Conservation (phyloP, 2,888 invertebrate species). For the Dorcus parallelipipedus region DNA sequence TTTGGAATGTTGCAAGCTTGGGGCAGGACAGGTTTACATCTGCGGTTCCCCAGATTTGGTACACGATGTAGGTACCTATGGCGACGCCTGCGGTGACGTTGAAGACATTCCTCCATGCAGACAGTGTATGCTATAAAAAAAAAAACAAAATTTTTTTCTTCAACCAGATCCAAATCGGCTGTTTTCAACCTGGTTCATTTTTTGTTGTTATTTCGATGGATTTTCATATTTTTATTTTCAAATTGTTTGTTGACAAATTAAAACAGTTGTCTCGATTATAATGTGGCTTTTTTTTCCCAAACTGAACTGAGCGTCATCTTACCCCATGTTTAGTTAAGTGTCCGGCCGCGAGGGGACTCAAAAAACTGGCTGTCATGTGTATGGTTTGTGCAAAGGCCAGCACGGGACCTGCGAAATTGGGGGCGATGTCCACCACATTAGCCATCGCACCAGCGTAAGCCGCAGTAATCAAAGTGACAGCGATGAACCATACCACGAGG, state of each 20-base stretch:
- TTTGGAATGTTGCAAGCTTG: neutral
- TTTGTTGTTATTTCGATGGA: no score
- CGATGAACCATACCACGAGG: constrained; percentile 64
- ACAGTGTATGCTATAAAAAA: constrained; percentile 41
- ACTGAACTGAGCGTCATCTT: constrained; percentile 32
- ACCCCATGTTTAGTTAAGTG: constrained; percentile 59
- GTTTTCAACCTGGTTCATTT: no score
- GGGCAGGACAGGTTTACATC: constrained; percentile 47
- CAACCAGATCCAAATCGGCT: no score
- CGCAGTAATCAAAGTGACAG: constrained; percentile 68
- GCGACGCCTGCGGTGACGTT: constrained; percentile 59
- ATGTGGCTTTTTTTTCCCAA: neutral
- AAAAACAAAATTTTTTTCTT: neutral
- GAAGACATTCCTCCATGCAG: constrained; percentile 65
- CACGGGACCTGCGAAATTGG: constrained; percentile 73
- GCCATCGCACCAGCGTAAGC: constrained; percentile 75
- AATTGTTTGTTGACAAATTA: no score
- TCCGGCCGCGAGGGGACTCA: constrained; percentile 65
- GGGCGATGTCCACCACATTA: constrained; percentile 72
- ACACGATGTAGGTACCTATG: constrained; percentile 60
- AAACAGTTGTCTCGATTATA: neutral
- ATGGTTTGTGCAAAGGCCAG: constrained; percentile 74
- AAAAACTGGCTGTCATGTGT: constrained; percentile 71
- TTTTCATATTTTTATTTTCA: no score
- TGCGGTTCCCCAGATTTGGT: constrained; percentile 65